phyloP scores from a whole-genome alignment of 2,888 invertebrate genomes.

The Nasonia oneida region DNA sequence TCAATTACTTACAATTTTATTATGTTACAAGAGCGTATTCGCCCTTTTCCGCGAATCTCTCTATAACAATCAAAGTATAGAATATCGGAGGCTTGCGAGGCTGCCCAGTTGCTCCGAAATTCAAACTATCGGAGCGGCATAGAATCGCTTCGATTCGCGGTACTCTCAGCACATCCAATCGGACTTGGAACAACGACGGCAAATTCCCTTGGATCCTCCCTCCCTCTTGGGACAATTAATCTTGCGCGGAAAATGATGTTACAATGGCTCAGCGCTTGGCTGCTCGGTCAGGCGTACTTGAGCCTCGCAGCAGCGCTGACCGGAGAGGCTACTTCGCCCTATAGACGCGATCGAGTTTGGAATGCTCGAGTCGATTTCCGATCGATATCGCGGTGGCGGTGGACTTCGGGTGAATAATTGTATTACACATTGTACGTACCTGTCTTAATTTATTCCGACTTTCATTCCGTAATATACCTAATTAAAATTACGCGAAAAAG shows the following conservation, averaged over 20 bases:
- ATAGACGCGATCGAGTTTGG: neutral
- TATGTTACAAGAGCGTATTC: too few relatives aligned
- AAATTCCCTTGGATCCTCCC: neutral
- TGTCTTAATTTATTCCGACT: too few relatives aligned
- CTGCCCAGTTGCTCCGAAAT: neutral
- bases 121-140: neutral
- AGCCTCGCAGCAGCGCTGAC: neutral
- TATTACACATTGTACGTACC: too few relatives aligned
- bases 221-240: neutral
- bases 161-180: neutral
- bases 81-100: neutral
- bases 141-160: neutral
- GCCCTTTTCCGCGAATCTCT: neutral
- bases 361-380: neutral
- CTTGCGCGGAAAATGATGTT: constrained; percentile 3
- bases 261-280: neutral
- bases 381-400: too few relatives aligned
- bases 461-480: too few relatives aligned
- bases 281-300: neutral
- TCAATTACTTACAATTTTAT: too few relatives aligned
- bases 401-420: too few relatives aligned
- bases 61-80: neutral
- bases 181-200: constrained; percentile 1
- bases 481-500: too few relatives aligned
- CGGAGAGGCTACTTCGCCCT: neutral